Percentiles rank a stretch among this genome's conserved stretches.
Evolutionary conservation across 2,797 vertebrate species (phyloP).

Genomic region (Danio jaintianensis): DNA sequence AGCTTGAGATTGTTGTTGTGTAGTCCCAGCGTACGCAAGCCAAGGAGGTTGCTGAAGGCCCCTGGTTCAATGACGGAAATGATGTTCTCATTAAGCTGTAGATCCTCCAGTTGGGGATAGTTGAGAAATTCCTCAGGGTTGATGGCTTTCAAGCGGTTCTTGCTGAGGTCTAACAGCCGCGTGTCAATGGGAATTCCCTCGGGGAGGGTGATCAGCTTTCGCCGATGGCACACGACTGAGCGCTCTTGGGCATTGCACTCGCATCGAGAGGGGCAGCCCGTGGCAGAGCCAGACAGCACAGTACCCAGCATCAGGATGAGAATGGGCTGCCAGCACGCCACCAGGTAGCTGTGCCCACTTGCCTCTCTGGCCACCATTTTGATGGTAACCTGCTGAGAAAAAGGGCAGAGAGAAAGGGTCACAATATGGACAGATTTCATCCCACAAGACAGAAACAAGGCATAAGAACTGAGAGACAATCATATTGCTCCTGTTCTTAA

Average conservation of each 20-base stretch:
- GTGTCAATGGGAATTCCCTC: slow-evolving; percentile 98
- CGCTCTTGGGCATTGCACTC: slow-evolving; percentile 96
- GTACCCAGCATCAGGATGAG: slow-evolving; percentile 97
- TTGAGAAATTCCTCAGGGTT: slow-evolving; percentile 95
- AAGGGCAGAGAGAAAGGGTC: slow-evolving; percentile 41
- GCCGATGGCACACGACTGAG: slow-evolving; percentile 93
- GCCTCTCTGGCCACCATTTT: slow-evolving; percentile 91
- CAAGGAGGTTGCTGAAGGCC: slow-evolving; percentile 94
- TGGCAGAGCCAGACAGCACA: slow-evolving; percentile 94
- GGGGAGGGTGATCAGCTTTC: slow-evolving; percentile 87
- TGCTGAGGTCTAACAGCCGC: slow-evolving; percentile 91
- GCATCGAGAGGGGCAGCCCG: slow-evolving; percentile 94
- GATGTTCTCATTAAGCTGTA: slow-evolving; percentile 95
- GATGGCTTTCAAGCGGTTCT: slow-evolving; percentile 94
- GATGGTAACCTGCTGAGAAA: slow-evolving; percentile 88
- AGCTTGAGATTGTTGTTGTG: slow-evolving; percentile 97
- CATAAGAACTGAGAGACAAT: slow-evolving; percentile 31
- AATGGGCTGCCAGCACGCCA: slow-evolving; percentile 98
- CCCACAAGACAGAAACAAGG: slow-evolving; percentile 14
- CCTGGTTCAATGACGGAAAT: slow-evolving; percentile 96
- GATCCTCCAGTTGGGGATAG: slow-evolving; percentile 94
- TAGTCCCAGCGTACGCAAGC: slow-evolving; percentile 92
- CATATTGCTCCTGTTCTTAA: slow-evolving; percentile 38
- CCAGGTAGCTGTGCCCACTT: slow-evolving; percentile 94
- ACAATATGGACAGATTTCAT: slow-evolving; percentile 38